These are phyloP conservation scores for Cerceris rybyensis DNA, from an alignment of 2,888 invertebrate genomes.

Conservation along the genomic window DNA sequence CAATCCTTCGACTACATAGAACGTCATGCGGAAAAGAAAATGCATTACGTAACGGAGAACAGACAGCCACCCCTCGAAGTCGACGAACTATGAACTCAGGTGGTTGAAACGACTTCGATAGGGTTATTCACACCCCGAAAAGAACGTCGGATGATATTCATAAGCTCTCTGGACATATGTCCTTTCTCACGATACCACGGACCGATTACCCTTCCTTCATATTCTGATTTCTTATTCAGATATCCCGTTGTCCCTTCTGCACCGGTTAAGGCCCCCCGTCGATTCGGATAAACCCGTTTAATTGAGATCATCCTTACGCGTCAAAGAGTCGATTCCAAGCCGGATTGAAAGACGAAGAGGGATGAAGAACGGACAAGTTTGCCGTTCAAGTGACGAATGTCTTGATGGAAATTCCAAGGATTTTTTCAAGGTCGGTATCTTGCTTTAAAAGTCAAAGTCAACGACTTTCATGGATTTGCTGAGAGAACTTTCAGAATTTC, in stretches of 20 bases:
- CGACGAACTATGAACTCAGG: conserved; percentile 65
- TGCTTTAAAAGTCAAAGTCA: too few species aligned
- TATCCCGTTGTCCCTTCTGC: conserved; percentile 64
- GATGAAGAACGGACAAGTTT: conserved; percentile 7
- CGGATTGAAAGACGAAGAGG: conserved; percentile 41
- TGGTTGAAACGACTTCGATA: conserved; percentile 69
- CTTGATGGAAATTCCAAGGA: not conserved
- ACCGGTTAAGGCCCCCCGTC: conserved; percentile 73
- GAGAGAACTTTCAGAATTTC: too few species aligned
- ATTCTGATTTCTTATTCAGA: conserved; percentile 74
- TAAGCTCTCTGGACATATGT: conserved; percentile 59
- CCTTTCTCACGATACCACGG: conserved; percentile 70
- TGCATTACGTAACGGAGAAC: conserved; percentile 54
- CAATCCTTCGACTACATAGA: conserved; percentile 21
- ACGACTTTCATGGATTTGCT: too few species aligned
- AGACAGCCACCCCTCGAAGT: conserved; percentile 51
- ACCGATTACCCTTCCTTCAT: conserved; percentile 51
- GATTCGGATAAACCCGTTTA: conserved; percentile 78
- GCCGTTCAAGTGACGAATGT: not conserved
- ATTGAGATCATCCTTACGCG: conserved; percentile 76
- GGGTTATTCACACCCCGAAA: conserved; percentile 63
- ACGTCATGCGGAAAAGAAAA: conserved; percentile 13
- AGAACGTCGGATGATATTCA: conserved; percentile 62
- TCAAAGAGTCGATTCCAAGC: conserved; percentile 57
- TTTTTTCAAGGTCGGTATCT: too few species aligned